Base-by-base conservation (phyloP, 2,888 invertebrate species). In the Scelioninae gen. 1 region DNA sequence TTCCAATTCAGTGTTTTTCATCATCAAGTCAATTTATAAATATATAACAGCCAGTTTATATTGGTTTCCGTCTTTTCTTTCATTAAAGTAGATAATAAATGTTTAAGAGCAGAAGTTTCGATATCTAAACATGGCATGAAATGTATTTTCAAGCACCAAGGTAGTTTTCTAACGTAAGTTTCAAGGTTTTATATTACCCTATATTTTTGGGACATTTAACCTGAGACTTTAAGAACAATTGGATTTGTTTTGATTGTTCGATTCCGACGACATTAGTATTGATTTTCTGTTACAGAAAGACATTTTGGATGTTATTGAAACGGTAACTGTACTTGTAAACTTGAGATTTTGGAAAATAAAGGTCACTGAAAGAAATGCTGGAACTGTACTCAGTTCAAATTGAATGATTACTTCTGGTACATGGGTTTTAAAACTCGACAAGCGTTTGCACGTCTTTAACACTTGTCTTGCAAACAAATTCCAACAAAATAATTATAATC, bases 221-320 rank as follows among this genome's bases (percentile, higher is more conserved):
- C 45, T 9, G 51, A 13, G 68, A 68, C 55, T 71, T 58, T 13
- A 38, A 38, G 47, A 38, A 71, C 58, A 40, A 47, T 71, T 29
- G 58, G 58, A 71, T 71, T 71, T 45, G 58, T 58, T 71, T 58
- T 71, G 69, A 71, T 71, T 58, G 69, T 58, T 71, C 69, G 69
- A 58, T 71, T 47, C 38, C 23, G 11, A 29, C 38, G 38, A 16
- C 23, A 23, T 58, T 56, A 23, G 16, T 43, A 58, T 71, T 29
- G 58, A 58, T 71, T 71, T 47, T 15, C 23, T 49, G 38, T 65
- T 65, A 29, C 8, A n/a, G 34, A 23, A 11, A 51, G 15, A 43
- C 38, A 65, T 65, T 63, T 51, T 49, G 49, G 63, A 16, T 23
- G 47, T 69, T 47, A 49, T 16, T 15, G 38, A 32, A 56, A 69